Conservation (phyloP, 2,113 vertebrate species). For the Thomomys bottae region DNA sequence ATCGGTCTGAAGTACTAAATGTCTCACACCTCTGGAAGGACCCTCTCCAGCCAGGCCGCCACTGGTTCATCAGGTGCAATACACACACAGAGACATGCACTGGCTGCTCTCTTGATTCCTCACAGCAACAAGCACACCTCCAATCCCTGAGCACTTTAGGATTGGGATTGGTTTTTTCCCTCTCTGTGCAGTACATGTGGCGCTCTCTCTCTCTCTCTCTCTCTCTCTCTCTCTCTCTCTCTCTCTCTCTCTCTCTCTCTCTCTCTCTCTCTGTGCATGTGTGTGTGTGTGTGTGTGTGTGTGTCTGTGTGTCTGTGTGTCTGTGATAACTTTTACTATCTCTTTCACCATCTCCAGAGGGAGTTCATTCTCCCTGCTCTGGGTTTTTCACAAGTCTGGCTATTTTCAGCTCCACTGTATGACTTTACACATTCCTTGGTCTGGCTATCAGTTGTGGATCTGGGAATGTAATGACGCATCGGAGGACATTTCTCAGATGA, state of each 20-base stretch:
- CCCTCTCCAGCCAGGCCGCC: slow-evolving; percentile 77
- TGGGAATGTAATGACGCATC: slow-evolving; percentile 59
- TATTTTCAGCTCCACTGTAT: slow-evolving; percentile 69
- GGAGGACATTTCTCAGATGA: slow-evolving; percentile 57
- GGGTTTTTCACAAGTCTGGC: slow-evolving; percentile 73
- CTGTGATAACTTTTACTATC: slow-evolving; percentile 73
- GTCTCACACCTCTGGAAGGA: slow-evolving; percentile 74
- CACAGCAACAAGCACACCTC: slow-evolving; percentile 73
- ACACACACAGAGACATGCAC: slow-evolving; percentile 73
- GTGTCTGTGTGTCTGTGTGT: not conserved
- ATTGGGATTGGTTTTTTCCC: slow-evolving; percentile 57
- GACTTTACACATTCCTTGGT: slow-evolving; percentile 28
- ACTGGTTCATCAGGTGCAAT: slow-evolving; percentile 72
- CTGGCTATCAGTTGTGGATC: slow-evolving; percentile 64
- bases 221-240: no score
- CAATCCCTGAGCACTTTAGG: slow-evolving; percentile 68
- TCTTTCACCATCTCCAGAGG: slow-evolving; percentile 75
- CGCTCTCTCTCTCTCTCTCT: slow-evolving; percentile 1
- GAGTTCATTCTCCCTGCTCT: slow-evolving; percentile 72
- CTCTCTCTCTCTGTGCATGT: no score
- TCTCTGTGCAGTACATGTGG: slow-evolving; percentile 43
- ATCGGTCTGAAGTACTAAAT: slow-evolving; percentile 78
- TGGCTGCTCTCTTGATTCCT: no score
- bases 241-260: no score
- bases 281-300: not conserved